These are phyloP conservation scores for Venturia canescens DNA, from an alignment of 1,140 invertebrate genomes.

Conservation along the genomic window DNA sequence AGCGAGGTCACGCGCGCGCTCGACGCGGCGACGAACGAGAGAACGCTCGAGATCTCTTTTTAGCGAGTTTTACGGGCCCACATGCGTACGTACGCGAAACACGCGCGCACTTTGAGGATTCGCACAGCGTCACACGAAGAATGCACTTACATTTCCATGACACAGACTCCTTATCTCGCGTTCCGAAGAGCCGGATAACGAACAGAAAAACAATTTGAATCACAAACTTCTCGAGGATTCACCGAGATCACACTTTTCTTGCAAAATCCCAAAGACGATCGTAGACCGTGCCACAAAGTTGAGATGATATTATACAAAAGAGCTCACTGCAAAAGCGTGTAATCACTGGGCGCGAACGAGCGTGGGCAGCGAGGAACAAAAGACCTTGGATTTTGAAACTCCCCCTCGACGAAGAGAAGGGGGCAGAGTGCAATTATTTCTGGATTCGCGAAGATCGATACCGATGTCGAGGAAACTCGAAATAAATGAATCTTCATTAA, in stretches of 20 bases:
- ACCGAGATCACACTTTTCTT: background rate
- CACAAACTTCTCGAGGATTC: conserved; percentile 6
- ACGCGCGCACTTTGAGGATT: background rate
- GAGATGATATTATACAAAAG: background rate
- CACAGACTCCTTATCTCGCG: background rate
- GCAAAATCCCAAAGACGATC: background rate
- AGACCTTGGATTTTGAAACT: background rate
- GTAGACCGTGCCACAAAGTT: background rate
- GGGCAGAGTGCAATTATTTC: too few species aligned
- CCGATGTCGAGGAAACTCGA: too few species aligned
- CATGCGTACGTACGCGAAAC: background rate
- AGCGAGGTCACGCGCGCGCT: conserved; percentile 30
- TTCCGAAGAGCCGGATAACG: background rate
- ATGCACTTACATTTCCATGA: background rate
- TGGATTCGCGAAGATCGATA: too few species aligned
- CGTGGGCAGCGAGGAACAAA: conserved; percentile 1
- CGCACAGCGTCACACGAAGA: background rate
- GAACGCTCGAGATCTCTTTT: conserved; percentile 17
- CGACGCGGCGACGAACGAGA: background rate
- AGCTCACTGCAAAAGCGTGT: background rate
- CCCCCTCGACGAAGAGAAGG: background rate
- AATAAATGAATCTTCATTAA: too few species aligned
- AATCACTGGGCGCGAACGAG: background rate
- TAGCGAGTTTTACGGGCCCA: conserved; percentile 9
- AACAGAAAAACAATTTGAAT: background rate